Conservation (phyloP, 2,888 invertebrate species). For the Drosophila neutralis region DNA sequence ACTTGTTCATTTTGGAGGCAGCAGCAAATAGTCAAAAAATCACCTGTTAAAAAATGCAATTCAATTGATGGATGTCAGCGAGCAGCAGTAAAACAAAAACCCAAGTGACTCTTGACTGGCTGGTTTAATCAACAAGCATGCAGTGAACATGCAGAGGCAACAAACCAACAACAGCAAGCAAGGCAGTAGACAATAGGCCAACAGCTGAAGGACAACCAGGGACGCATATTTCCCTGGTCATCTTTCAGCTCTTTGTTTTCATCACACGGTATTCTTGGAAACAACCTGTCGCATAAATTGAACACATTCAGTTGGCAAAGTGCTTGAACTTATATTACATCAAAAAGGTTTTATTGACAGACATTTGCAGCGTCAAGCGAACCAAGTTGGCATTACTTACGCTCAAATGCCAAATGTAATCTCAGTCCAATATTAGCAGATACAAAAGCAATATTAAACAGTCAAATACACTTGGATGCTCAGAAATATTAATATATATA, state of each 20-base stretch:
- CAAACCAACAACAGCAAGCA: not conserved
- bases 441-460: constrained; percentile 5
- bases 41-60: constrained; percentile 6
- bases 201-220: not conserved
- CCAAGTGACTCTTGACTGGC: not conserved
- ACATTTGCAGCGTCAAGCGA: not conserved
- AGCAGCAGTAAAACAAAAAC: constrained; percentile 2
- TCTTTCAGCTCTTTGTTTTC: not conserved
- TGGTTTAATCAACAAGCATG: not conserved
- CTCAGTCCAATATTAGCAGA: constrained; percentile 35
- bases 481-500: too few species aligned
- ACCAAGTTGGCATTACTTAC: constrained; percentile 20
- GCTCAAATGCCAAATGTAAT: constrained; percentile 44
- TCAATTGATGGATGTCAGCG: constrained; percentile 54
- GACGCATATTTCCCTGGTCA: not conserved
- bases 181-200: not conserved
- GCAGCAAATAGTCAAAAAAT: not conserved
- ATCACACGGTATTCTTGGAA: not conserved
- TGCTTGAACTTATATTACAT: not conserved
- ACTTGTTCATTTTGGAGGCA: not conserved
- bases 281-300: not conserved
- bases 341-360: not conserved
- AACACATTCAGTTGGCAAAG: not conserved
- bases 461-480: not conserved
- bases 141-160: not conserved